These are phyloP conservation scores for Trochalopteron elliotii DNA, from an alignment of 2,113 vertebrate species.

Conservation along the genomic window DNA sequence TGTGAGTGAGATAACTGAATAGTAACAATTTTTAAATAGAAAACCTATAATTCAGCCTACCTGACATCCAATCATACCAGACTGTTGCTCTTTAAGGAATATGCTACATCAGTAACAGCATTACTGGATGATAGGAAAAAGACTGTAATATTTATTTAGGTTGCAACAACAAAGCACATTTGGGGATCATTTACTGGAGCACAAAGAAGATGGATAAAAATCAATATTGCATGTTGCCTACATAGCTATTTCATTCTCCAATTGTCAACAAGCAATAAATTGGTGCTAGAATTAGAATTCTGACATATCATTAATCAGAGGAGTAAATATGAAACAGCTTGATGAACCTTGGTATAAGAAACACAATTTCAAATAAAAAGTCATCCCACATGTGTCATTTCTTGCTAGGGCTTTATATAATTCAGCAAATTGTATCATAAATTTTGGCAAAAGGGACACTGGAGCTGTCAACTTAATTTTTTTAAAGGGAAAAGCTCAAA, in stretches of 20 bases:
- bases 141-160: constrained; percentile 68
- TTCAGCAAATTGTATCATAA: constrained; percentile 66
- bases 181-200: constrained; percentile 72
- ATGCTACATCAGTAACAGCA: constrained; percentile 32
- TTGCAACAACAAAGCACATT: constrained; percentile 67
- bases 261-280: constrained; percentile 71
- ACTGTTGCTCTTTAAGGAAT: constrained; percentile 59
- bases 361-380: constrained; percentile 73
- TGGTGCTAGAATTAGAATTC: constrained; percentile 75
- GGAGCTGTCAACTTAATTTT: constrained; percentile 30
- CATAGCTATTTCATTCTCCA: constrained; percentile 67
- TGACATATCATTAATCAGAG: constrained; percentile 78
- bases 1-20: constrained; percentile 17
- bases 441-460: constrained; percentile 52
- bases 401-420: constrained; percentile 58
- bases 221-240: constrained; percentile 71
- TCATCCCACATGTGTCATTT: constrained; percentile 66
- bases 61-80: constrained; percentile 3
- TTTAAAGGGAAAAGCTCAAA: constrained; percentile 45
- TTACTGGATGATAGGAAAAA: constrained; percentile 63
- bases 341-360: constrained; percentile 72
- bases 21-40: constrained; percentile 27
- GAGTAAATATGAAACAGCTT: constrained; percentile 78
- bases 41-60: constrained; percentile 54
- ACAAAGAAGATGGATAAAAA: constrained; percentile 74